Conservation (phyloP, 2,888 invertebrate genomes). For the Brachypalpus laphriformis region DNA sequence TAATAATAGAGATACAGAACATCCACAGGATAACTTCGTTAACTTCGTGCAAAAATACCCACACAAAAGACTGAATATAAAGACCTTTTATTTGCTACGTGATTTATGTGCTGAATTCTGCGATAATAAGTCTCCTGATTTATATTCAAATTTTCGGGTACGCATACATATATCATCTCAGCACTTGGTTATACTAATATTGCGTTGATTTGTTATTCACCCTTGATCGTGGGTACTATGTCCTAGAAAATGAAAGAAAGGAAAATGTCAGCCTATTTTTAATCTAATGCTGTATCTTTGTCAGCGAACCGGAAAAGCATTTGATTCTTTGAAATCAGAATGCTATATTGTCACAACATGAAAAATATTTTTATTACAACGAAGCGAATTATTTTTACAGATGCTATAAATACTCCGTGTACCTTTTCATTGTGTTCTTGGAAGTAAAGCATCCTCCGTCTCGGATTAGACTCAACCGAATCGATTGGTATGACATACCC, state of each 20-base stretch:
- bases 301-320: background rate
- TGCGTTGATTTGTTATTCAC: slow-evolving; percentile 58
- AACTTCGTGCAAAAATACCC: background rate
- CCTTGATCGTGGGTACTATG: slow-evolving; percentile 22
- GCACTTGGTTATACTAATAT: slow-evolving; percentile 38
- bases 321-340: background rate
- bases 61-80: slow-evolving; percentile 7
- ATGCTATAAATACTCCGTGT: background rate
- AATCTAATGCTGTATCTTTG: slow-evolving; percentile 12
- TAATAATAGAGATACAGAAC: background rate
- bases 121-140: slow-evolving; percentile 56
- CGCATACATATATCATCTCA: slow-evolving; percentile 49
- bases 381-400: slow-evolving; percentile 1
- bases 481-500: background rate
- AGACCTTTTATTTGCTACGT: slow-evolving; percentile 26
- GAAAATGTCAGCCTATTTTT: slow-evolving; percentile 25
- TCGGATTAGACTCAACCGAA: background rate
- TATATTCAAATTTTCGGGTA: slow-evolving; percentile 47
- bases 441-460: background rate
- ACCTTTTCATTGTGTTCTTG: background rate
- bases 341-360: background rate
- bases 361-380: slow-evolving; percentile 23
- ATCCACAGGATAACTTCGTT: slow-evolving; percentile 8
- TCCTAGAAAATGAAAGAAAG: background rate
- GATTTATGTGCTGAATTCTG: slow-evolving; percentile 38